Base-by-base conservation (phyloP, 2,113 vertebrate genomes). In the human region DNA sequence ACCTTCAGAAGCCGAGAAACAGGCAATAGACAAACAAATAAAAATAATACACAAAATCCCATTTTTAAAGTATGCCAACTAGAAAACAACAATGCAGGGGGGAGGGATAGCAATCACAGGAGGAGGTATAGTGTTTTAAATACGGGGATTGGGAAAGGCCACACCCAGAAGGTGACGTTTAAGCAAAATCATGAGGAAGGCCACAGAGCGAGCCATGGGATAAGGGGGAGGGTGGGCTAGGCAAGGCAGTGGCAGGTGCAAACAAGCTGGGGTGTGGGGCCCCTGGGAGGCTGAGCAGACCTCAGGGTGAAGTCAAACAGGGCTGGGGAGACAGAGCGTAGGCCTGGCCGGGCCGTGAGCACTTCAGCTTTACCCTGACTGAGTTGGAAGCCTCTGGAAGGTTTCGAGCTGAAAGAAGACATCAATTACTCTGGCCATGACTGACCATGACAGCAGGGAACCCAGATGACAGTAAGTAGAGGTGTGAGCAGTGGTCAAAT, bases 331-430 rank as follows among this genome's bases (percentile, higher is more conserved):
- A 70, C 20, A 16, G n/a, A 72, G 2, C 27, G 9, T 0, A 2
- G 48, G 27, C 3, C 20, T 0, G 11, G n/a, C 22, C 0, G 5
- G 32, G 6, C 4, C 8, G 4, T 20, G 20, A 79, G 43, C 52
- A 38, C 8, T 18, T 22, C 16, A 4, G 59, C 79, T 93, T 76
- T 30, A 11, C 12, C 16, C 23, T 13, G 13, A 27, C 68, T 84
- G 17, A 79, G 8, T 8, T 12, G 27, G 52, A 23, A 57, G 10
- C 13, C 82, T 43, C 16, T 5, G 0, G 12, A 72, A 61, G 14
- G 18, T 18, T 32, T 55, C 1, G 1, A 59, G 78, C 55, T 22
- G 20, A 43, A 4, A 11, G 57, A 23, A 68, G 50, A 55, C 59
- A 45, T 0, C 16, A 50, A 50, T 40, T 73, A 59, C 45, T 78